Conservation (phyloP, 2,113 vertebrate genomes). For the Aleadryas rufinucha region DNA sequence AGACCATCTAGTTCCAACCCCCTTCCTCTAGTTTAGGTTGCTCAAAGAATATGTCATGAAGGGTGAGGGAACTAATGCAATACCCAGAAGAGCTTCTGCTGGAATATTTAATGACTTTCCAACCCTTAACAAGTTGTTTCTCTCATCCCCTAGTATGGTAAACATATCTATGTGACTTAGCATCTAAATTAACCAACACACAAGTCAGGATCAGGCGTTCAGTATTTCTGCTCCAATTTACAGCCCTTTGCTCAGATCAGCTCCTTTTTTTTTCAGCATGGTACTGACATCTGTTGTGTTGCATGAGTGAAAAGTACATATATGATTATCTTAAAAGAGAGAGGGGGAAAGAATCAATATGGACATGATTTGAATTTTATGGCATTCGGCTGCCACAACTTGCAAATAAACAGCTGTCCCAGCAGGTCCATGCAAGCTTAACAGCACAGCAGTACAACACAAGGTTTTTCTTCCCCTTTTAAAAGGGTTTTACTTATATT, state of each 20-base stretch:
- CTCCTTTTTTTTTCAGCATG: neutral
- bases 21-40: neutral
- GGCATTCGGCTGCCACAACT: neutral
- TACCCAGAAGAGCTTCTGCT: neutral
- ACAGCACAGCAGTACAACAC: neutral
- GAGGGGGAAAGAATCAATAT: neutral
- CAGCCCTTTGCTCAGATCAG: neutral
- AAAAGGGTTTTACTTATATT: neutral
- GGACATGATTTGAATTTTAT: slow-evolving; percentile 16
- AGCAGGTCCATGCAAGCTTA: slow-evolving; percentile 6
- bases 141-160: neutral
- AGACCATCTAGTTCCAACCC: neutral
- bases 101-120: neutral
- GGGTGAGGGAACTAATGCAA: neutral
- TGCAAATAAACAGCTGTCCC: slow-evolving; percentile 25
- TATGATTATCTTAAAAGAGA: neutral
- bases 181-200: neutral
- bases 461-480: neutral
- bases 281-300: neutral
- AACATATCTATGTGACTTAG: neutral
- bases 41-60: neutral
- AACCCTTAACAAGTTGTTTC: neutral
- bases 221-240: neutral
- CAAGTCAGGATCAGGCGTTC: neutral
- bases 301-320: neutral